Conservation (phyloP, 2,888 invertebrate genomes). For the Mimachlamys varia region DNA sequence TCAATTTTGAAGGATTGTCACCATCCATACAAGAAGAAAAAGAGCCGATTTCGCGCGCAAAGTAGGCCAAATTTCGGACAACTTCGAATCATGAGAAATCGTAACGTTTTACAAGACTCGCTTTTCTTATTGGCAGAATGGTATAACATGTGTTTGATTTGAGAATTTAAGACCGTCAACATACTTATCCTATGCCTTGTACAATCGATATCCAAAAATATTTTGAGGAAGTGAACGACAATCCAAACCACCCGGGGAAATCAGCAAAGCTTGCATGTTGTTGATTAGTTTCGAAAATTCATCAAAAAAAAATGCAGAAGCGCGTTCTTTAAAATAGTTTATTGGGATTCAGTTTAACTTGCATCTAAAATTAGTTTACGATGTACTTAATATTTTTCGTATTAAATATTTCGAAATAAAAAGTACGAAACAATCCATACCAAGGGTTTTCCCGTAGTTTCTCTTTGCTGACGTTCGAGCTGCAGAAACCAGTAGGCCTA, state of each 20-base stretch:
- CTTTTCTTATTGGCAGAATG: background rate
- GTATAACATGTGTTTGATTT: background rate
- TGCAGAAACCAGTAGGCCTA: background rate
- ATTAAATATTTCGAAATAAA: too few relatives aligned
- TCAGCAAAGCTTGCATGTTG: constrained; percentile 3
- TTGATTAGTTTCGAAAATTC: constrained; percentile 1
- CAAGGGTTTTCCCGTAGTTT: background rate
- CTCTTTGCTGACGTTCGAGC: background rate
- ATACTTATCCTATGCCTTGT: background rate
- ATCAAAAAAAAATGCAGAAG: too few relatives aligned
- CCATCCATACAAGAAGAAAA: too few relatives aligned
- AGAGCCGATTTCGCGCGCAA: background rate
- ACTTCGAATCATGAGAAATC: background rate
- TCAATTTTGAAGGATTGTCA: too few relatives aligned
- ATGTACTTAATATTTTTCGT: too few relatives aligned
- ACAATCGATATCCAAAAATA: background rate
- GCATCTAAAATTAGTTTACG: too few relatives aligned
- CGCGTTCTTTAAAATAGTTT: too few relatives aligned
- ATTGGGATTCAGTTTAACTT: too few relatives aligned
- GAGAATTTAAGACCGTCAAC: background rate
- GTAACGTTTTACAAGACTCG: background rate
- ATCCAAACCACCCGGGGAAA: constrained; percentile 36
- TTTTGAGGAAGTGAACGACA: background rate
- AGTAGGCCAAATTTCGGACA: background rate
- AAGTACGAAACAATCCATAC: background rate